Conservation (phyloP, 2,113 vertebrate genomes). For the Chloropsis cyanopogon region DNA sequence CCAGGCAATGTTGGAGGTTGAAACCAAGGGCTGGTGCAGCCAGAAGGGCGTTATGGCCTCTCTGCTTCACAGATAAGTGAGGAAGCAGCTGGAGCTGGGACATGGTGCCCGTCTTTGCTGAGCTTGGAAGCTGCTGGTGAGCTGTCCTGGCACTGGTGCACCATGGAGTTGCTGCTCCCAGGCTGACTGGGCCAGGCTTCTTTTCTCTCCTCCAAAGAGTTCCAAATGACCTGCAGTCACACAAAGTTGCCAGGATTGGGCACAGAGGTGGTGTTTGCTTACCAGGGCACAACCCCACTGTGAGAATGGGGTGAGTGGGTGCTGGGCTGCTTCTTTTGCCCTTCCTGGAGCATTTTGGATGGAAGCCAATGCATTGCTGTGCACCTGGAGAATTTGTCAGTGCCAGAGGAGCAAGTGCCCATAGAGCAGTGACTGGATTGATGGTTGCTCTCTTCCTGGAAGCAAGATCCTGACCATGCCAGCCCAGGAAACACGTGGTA, state of each 20-base stretch:
- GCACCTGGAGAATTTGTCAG: not conserved
- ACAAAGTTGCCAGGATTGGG: not conserved
- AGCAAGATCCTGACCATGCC: not conserved
- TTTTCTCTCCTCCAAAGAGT: not conserved
- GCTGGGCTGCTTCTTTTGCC: not conserved
- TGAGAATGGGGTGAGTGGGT: accelerated
- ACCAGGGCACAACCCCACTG: accelerated
- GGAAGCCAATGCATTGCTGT: not conserved
- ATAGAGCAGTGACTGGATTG: not conserved
- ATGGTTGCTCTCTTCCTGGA: not conserved
- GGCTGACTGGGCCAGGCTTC: not conserved
- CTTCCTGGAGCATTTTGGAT: not conserved
- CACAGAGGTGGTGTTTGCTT: accelerated
- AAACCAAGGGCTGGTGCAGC: not conserved
- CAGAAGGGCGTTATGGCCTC: not conserved
- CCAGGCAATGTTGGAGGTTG: not conserved
- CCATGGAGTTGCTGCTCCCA: accelerated
- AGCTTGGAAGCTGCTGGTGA: not conserved
- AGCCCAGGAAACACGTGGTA: not conserved
- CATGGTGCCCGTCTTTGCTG: not conserved
- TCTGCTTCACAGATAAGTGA: not conserved
- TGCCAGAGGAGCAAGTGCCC: not conserved
- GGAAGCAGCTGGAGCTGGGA: not conserved
- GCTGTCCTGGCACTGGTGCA: not conserved
- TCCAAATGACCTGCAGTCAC: accelerated